A percentile compares a stretch with the other conserved stretches of the same genome.
phyloP scores from a whole-genome alignment of 2,797 vertebrate genomes.

The Cichlasoma orientale region DNA sequence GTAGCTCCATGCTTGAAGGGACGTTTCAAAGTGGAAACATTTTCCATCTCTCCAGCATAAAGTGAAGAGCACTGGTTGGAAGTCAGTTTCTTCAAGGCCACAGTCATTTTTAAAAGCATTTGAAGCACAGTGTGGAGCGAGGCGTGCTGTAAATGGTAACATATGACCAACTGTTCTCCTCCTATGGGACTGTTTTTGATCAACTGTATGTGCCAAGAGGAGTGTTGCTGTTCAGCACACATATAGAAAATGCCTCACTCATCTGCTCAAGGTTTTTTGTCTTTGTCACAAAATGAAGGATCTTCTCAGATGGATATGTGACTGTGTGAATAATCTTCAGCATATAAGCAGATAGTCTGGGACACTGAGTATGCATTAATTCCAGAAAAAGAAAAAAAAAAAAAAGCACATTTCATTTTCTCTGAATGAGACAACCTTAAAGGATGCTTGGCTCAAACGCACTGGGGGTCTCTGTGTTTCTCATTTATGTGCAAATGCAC shows the following conservation, averaged over 20 bases:
- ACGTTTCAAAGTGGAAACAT: constrained; percentile 42
- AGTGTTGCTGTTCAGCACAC: constrained; percentile 9
- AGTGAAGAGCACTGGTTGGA: constrained; percentile 1
- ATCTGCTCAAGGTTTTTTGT: background rate
- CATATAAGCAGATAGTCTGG: background rate
- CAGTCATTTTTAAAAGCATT: constrained; percentile 63
- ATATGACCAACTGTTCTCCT: constrained; percentile 46
- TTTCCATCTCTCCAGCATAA: constrained; percentile 35
- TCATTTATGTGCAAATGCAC: constrained; percentile 64
- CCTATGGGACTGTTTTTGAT: constrained; percentile 35
- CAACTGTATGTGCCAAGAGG: constrained; percentile 20
- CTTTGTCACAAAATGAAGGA: constrained; percentile 5
- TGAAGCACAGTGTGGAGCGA: constrained; percentile 30
- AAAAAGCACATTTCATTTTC: background rate
- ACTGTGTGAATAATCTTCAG: constrained; percentile 1
- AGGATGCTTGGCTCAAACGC: background rate
- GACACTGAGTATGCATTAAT: constrained; percentile 17
- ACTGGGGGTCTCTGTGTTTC: constrained; percentile 21
- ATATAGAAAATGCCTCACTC: background rate
- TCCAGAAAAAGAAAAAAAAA: background rate
- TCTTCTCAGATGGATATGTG: background rate
- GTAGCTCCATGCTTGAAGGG: constrained; percentile 39
- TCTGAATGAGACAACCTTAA: constrained; percentile 12
- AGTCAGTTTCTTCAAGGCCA: constrained; percentile 57
- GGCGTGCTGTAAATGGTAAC: constrained; percentile 45